phyloP scores from a whole-genome alignment of 2,888 invertebrate genomes.

The Abscondita cerata region DNA sequence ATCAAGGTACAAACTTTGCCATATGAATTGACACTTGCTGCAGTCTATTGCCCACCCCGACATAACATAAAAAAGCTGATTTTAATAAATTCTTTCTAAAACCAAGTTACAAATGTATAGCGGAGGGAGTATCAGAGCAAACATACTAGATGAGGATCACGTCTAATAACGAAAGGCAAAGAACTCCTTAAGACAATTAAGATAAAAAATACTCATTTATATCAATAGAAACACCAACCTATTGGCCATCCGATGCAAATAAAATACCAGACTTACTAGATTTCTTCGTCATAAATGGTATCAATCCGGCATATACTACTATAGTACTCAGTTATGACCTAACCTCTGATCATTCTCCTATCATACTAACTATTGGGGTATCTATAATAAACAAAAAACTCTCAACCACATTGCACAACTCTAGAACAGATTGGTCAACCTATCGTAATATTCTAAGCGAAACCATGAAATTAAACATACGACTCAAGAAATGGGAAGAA shows the following conservation, averaged over 20 bases:
- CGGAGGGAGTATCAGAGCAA: slow-evolving; percentile 41
- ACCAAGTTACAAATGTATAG: slow-evolving; percentile 33
- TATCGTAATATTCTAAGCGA: too few species aligned
- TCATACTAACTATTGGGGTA: too few species aligned
- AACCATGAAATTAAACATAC: too few species aligned
- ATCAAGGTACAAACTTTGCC: slow-evolving; percentile 25
- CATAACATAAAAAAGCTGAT: slow-evolving; percentile 34
- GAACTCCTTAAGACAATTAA: slow-evolving; percentile 15
- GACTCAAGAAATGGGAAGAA: too few species aligned
- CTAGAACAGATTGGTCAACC: too few species aligned
- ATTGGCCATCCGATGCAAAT: slow-evolving; percentile 40
- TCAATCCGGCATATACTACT: too few species aligned
- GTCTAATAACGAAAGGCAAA: slow-evolving; percentile 30
- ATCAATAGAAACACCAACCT: slow-evolving; percentile 38
- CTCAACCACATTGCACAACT: too few species aligned
- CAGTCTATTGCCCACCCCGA: slow-evolving; percentile 41
- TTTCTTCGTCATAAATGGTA: too few species aligned
- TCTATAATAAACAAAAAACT: too few species aligned
- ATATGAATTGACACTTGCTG: slow-evolving; percentile 25
- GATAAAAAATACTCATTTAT: slow-evolving; percentile 14
- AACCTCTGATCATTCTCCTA: too few species aligned
- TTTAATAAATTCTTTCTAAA: slow-evolving; percentile 30
- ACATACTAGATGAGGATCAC: too few species aligned
- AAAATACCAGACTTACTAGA: slow-evolving; percentile 36
- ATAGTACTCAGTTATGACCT: too few species aligned